Conservation (phyloP, 2,113 vertebrate species). For the Megaceryle maxima region DNA sequence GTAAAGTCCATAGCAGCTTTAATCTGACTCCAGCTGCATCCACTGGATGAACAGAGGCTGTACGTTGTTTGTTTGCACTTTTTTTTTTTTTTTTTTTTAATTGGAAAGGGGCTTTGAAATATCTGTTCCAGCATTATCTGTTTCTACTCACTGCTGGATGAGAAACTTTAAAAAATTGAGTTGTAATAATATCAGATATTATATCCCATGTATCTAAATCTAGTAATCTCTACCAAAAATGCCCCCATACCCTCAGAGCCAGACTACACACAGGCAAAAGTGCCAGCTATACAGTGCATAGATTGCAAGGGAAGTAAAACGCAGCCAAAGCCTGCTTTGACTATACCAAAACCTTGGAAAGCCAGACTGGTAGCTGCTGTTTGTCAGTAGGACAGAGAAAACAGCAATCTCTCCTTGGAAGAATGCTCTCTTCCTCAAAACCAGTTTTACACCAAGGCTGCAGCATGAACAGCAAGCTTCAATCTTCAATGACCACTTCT, state of each 20-base stretch:
- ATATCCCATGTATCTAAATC: neutral
- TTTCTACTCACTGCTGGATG: neutral
- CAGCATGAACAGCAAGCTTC: neutral
- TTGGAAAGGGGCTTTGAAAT: neutral
- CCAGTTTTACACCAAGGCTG: neutral
- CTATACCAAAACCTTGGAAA: neutral
- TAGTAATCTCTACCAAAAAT: neutral
- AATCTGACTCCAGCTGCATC: neutral
- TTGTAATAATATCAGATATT: neutral
- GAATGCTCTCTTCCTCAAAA: neutral
- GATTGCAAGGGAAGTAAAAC: neutral
- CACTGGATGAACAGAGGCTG: neutral
- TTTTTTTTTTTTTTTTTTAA: neutral
- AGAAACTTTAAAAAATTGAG: neutral
- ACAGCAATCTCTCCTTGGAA: neutral
- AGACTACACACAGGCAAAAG: neutral
- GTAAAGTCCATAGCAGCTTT: neutral
- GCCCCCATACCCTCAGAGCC: neutral
- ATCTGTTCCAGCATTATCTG: neutral
- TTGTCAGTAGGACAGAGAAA: neutral
- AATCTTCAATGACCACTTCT: neutral
- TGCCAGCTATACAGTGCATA: neutral
- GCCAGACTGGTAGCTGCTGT: neutral
- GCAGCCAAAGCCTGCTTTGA: neutral
- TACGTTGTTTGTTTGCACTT: neutral